phyloP scores from a whole-genome alignment of 2,888 invertebrate genomes.

The Oscheius myriophilus region DNA sequence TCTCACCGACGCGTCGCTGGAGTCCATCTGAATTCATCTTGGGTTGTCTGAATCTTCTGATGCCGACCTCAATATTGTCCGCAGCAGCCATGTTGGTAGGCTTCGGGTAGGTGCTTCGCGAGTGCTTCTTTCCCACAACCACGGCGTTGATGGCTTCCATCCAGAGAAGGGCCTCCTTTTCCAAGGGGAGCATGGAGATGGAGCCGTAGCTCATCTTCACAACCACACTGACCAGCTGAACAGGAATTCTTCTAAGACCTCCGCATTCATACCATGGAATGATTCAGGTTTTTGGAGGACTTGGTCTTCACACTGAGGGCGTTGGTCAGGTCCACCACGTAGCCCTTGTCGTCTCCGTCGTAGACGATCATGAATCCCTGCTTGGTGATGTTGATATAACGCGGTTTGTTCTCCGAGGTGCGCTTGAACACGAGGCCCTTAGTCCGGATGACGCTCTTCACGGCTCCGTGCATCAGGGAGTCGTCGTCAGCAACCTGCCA shows the following conservation, averaged over 20 bases:
- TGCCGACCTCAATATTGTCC: neutral
- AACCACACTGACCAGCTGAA: constrained; percentile 2
- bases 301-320: constrained; percentile 17
- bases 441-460: neutral
- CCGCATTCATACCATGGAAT: neutral
- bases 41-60: too few relatives aligned
- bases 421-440: constrained; percentile 12
- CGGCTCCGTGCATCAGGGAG: neutral
- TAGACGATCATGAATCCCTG: constrained; percentile 20
- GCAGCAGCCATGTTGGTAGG: neutral
- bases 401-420: neutral
- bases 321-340: constrained; percentile 4
- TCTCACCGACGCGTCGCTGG: too few relatives aligned
- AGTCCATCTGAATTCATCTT: too few relatives aligned
- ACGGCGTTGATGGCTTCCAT: constrained; percentile 5
- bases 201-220: constrained; percentile 15
- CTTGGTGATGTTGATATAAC: constrained; percentile 10
- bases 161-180: constrained; percentile 4
- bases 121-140: neutral
- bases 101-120: neutral
- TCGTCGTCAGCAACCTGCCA: constrained; percentile 13
- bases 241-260: neutral
- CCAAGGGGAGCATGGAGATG: neutral
- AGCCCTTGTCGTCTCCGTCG: constrained; percentile 8
- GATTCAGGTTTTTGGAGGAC: neutral